Percentiles rank a stretch among this genome's conserved stretches.
Conservation (phyloP, 2,797 vertebrate species). For the Peromyscus aztecus region DNA sequence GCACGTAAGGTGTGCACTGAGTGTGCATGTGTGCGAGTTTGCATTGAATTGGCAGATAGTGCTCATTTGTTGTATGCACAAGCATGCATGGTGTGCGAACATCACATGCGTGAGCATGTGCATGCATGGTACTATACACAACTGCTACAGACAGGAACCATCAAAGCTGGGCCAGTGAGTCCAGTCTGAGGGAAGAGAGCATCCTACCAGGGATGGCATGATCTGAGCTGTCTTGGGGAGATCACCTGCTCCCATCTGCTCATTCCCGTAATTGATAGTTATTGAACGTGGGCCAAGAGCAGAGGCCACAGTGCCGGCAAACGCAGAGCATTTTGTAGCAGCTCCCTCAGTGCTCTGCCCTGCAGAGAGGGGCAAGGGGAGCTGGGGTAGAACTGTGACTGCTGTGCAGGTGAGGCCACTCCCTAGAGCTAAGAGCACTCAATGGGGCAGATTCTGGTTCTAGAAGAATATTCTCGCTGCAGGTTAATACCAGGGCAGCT, state of each 20-base stretch:
- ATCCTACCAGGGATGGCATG: not conserved
- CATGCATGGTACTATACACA: not conserved
- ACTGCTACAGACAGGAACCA: too few relatives aligned
- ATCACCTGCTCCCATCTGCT: not conserved
- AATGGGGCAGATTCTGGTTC: not conserved
- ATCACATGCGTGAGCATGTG: not conserved
- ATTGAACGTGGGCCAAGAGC: not conserved
- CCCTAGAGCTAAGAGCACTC: not conserved
- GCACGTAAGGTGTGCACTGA: not conserved
- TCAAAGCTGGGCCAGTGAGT: not conserved
- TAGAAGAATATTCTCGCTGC: not conserved
- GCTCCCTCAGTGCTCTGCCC: not conserved
- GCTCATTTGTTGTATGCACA: not conserved
- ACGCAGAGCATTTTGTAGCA: not conserved
- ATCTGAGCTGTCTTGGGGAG: not conserved
- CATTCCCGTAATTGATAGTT: not conserved
- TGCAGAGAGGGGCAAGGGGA: too few relatives aligned
- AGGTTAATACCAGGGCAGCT: not conserved
- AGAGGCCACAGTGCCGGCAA: rapidly evolving
- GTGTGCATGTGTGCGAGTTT: too few relatives aligned
- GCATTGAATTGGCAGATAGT: too few relatives aligned
- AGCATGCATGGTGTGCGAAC: not conserved
- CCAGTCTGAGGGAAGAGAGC: not conserved
- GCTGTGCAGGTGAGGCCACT: too few relatives aligned
- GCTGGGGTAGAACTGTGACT: too few relatives aligned